Percentiles rank a stretch among this genome's conserved stretches.
These are phyloP conservation scores for Hyperoplus lanceolatus DNA, from an alignment of 2,797 vertebrate genomes.

Conservation along the genomic window DNA sequence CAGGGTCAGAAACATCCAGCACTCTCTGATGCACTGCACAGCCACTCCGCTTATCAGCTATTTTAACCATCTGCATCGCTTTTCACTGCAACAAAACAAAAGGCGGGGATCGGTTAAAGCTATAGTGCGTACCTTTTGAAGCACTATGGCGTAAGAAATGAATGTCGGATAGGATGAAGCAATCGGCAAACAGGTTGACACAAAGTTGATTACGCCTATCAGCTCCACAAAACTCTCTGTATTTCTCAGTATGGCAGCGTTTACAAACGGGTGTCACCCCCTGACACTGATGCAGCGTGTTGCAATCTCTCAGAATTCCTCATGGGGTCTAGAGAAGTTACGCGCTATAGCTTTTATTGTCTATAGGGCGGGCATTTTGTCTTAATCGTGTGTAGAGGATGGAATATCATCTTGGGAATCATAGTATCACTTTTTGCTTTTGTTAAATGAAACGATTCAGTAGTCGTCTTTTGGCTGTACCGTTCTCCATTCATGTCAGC, in stretches of 20 bases:
- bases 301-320: too few relatives aligned
- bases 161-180: too few relatives aligned
- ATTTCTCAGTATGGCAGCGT: too few relatives aligned
- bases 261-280: too few relatives aligned
- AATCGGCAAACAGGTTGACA: too few relatives aligned
- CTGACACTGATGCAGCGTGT: too few relatives aligned
- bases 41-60: constrained; percentile 48
- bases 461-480: neutral
- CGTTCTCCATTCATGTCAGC: constrained; percentile 21
- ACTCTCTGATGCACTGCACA: constrained; percentile 51
- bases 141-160: too few relatives aligned
- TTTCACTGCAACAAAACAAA: constrained; percentile 32
- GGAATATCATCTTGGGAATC: neutral
- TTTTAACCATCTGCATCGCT: constrained; percentile 12
- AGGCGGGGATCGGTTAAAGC: neutral
- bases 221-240: too few relatives aligned
- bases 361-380: neutral
- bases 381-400: neutral
- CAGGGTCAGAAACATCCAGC: constrained; percentile 62
- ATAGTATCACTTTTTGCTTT: neutral
- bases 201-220: too few relatives aligned
- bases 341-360: neutral
- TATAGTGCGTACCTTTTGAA: too few relatives aligned
- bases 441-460: constrained; percentile 20
- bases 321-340: too few relatives aligned